Conservation (phyloP, 2,113 vertebrate genomes). For the Corythaeola cristata region DNA sequence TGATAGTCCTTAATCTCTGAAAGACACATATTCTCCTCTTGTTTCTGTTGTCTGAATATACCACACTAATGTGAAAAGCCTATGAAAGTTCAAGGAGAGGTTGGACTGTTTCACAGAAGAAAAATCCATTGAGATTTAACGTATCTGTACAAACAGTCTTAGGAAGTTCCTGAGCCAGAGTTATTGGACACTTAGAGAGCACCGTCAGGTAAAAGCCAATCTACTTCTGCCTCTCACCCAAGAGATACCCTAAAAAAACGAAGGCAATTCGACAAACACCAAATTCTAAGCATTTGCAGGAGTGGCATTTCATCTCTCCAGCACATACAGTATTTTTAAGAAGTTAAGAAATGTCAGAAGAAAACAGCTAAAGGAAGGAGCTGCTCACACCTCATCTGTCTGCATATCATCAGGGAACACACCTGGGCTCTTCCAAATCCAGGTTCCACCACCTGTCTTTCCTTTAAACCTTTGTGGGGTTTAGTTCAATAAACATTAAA, state of each 20-base stretch:
- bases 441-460: not conserved
- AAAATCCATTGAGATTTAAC: not conserved
- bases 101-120: not conserved
- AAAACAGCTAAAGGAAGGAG: not conserved
- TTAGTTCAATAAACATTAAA: not conserved
- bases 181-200: too few species aligned
- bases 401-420: rapidly evolving
- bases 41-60: not conserved
- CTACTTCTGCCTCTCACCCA: not conserved
- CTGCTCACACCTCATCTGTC: not conserved
- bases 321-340: not conserved
- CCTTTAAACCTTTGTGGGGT: not conserved
- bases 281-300: not conserved
- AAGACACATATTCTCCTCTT: not conserved
- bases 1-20: not conserved
- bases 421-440: not conserved
- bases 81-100: not conserved
- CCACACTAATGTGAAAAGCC: not conserved
- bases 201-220: not conserved
- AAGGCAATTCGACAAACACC: not conserved
- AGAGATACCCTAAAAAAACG: not conserved
- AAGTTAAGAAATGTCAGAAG: not conserved
- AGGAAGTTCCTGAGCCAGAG: not conserved
- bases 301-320: not conserved
- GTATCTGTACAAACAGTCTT: not conserved